Evolutionary conservation across 1,140 invertebrate species (phyloP), one percentile per base, ranked within the genome.

Genomic region (Ptiloglossa arizonensis): DNA sequence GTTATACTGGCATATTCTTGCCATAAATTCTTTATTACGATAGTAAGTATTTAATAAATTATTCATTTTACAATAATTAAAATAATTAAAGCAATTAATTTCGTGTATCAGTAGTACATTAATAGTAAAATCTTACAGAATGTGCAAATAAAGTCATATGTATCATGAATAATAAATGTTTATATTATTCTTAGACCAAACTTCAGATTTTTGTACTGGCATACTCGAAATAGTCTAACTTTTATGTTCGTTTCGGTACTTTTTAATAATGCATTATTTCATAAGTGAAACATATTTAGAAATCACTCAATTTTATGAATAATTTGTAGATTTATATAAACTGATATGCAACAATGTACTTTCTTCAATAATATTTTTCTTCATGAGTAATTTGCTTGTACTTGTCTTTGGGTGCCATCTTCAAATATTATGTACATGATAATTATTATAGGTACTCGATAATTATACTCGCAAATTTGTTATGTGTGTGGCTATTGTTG

Each of bases 311-410:
- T 32, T 48, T 29, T 8, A 56, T 17, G n/a, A 57, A 24, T 29
- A 50, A 57, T 46, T 19, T 63, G n/a, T 44, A 62, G 19, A 27
- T 60, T 64, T 29, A 67, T 56, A 6, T 17, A 59, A 62, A 35
- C 52, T 57, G 41, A 66, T 64, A 54, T 54, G 48, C 8, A 29
- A n/a, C 2, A 22, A 27, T 22, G 9, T 73, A 44, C 19, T 44
- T 54, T 74, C 15, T 32, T 22, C 4, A 8, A 22, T 29, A 38
- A 63, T 5, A 52, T 56, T 74, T 74, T 56, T 56, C 24, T 66
- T 54, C 11, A 9, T n/a, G 27, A 71, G 24, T 46, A 22, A 46
- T 46, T 27, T 17, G 19, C 11, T 22, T 46, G 29, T 24, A 46
- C 8, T 19, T 8, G n/a, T 32, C 4, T 46, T 15, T 27, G 15